phyloP scores from a whole-genome alignment of 2,113 vertebrate genomes.

The Semnornis frantzii region DNA sequence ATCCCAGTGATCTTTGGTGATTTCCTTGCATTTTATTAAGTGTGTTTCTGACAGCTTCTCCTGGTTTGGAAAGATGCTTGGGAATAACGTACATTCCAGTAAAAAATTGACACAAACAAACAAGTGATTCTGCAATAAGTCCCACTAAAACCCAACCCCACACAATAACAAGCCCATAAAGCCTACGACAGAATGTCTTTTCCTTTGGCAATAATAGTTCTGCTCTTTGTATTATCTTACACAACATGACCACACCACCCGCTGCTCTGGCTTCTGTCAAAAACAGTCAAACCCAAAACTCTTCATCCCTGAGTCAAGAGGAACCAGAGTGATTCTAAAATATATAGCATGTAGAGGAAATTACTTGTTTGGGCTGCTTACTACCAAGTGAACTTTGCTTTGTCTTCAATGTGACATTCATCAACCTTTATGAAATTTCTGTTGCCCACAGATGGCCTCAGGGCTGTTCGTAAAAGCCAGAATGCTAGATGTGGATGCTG shows the following conservation, averaged over 20 bases:
- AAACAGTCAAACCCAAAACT: background rate
- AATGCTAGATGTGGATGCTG: background rate
- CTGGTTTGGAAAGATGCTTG: background rate
- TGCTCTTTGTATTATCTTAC: constrained; percentile 50
- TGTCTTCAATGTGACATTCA: fast-evolving
- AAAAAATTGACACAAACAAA: constrained; percentile 29
- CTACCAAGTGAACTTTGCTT: background rate
- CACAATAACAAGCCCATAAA: background rate
- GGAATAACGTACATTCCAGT: background rate
- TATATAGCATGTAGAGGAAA: background rate
- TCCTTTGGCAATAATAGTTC: constrained; percentile 52
- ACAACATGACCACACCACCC: constrained; percentile 50
- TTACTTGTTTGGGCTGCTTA: background rate
- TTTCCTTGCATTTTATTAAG: background rate
- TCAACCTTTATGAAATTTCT: background rate
- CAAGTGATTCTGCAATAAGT: constrained; percentile 23
- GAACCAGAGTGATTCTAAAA: constrained; percentile 14
- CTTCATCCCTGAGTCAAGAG: constrained; percentile 24
- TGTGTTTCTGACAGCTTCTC: background rate
- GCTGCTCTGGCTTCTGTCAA: constrained; percentile 20
- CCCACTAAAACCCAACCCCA: background rate
- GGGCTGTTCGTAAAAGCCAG: background rate
- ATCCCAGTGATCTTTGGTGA: background rate
- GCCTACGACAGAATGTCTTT: background rate
- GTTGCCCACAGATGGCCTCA: background rate